Base-by-base conservation (phyloP, 2,888 invertebrate genomes). In the Tachina fera region DNA sequence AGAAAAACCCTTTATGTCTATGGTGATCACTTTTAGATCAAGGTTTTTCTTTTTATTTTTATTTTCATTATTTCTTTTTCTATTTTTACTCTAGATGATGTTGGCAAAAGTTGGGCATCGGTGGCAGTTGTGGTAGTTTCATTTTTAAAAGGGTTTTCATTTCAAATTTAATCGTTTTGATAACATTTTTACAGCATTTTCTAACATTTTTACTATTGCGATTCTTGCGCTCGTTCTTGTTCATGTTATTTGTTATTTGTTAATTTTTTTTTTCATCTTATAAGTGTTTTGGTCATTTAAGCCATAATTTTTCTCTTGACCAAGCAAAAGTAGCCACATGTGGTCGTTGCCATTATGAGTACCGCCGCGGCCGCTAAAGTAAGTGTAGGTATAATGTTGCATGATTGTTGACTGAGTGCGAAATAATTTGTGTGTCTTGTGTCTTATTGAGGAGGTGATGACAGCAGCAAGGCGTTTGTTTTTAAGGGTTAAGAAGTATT, bases 121-220 rank as follows among this genome's bases (percentile, higher is more conserved):
- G 70, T 72, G 79, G 79, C 83, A 75, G 58, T 83, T 79, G 65
- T 63, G 49, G 67, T 14, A 45, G 80, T 61, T 72, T 85, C 58
- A 72, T 53, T 78, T 71, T 80, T 76, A 83, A 86, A 86, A 83
- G 83, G 83, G 79, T 86, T 86, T 83, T 80, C 79, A 80, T 86
- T 86, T 83, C 83, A 71, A 86, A 68, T 81, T 86, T 86, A 83
- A 86, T 86, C 83, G 86, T 83, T 86, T 76, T 83, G 86, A 86
- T 86, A 86, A 86, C 83, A 83, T 75, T 86, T 83, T 83, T 65
- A 86, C 86, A 86, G 80, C 83, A 80, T 86, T 86, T 86, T 86
- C 86, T 86, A 86, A 86, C 86, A 86, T 86, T 86, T 86, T 86
- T 86, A 80, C 86, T 86, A 86, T 86, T 83, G 41, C 77, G 39